phyloP scores from a whole-genome alignment of 2,888 invertebrate species.

The Clitarchus hookeri region DNA sequence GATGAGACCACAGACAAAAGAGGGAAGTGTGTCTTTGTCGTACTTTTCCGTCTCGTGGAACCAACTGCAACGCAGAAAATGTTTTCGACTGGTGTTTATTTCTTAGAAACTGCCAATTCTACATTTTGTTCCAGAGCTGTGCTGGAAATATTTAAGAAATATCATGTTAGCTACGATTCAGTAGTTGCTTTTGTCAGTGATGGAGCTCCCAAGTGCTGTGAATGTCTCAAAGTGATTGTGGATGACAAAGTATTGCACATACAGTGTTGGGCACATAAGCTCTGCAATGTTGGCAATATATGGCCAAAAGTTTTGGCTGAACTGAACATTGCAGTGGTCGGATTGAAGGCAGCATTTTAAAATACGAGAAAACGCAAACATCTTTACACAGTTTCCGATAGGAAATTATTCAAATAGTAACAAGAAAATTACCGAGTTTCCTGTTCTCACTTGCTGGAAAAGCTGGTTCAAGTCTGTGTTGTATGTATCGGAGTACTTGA shows the following conservation, averaged over 20 bases:
- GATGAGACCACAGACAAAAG: no score
- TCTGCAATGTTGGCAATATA: neutral
- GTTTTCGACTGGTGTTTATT: no score
- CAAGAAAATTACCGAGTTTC: neutral
- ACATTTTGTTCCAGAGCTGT: no score
- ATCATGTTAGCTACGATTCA: neutral
- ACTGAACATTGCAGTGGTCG: neutral
- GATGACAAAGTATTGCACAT: constrained; percentile 4
- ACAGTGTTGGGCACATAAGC: neutral
- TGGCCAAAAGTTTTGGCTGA: no score
- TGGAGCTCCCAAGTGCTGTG: neutral
- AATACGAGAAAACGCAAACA: neutral
- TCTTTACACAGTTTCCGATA: neutral
- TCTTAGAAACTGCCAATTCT: no score
- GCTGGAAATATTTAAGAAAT: neutral
- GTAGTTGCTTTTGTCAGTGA: constrained; percentile 7
- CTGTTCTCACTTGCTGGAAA: neutral
- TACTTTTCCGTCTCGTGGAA: no score
- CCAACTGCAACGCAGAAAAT: no score
- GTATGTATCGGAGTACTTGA: no score
- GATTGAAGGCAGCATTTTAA: neutral
- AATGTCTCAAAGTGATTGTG: neutral
- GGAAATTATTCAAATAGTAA: neutral
- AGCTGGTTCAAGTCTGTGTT: constrained; percentile 6
- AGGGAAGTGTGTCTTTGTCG: no score